Evolutionary conservation across 2,888 invertebrate species (phyloP).

Genomic region (Pharmacophagus antenor): DNA sequence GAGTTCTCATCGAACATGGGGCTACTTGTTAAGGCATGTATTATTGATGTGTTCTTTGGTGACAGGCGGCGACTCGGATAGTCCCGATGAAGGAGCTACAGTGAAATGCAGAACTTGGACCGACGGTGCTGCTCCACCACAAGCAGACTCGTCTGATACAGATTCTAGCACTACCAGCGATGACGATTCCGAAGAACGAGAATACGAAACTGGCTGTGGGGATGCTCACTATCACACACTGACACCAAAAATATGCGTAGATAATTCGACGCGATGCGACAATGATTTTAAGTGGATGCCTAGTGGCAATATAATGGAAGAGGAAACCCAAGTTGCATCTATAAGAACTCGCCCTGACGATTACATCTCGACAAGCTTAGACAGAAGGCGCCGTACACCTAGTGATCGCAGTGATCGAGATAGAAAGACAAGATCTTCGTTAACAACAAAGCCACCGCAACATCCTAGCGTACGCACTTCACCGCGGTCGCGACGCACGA

Average conservation of each 20-base stretch:
- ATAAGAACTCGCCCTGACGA: conserved; percentile 59
- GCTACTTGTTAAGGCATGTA: conserved; percentile 42
- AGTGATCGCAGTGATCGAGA: conserved; percentile 82
- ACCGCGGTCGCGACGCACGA: conserved; percentile 62
- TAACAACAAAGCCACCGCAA: conserved; percentile 77
- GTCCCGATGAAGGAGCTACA: conserved; percentile 83
- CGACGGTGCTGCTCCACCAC: conserved; percentile 63
- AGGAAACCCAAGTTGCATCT: conserved; percentile 48
- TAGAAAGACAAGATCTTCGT: conserved; percentile 82
- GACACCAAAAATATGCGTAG: conserved; percentile 66
- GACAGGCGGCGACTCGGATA: conserved; percentile 82
- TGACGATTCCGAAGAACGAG: conserved; percentile 64
- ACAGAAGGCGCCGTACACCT: conserved; percentile 76
- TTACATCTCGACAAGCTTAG: conserved; percentile 71
- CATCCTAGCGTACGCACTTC: conserved; percentile 70
- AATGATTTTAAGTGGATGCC: conserved; percentile 86
- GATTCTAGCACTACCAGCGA: conserved; percentile 63
- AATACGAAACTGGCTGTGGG: conserved; percentile 80
- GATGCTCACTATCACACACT: conserved; percentile 82
- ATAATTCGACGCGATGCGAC: conserved; percentile 83
- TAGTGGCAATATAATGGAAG: conserved; percentile 59
- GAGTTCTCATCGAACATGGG: conserved; percentile 60
- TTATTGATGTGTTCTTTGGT: conserved; percentile 59
- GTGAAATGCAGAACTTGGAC: conserved; percentile 79
- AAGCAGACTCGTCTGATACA: conserved; percentile 65